phyloP scores from a whole-genome alignment of 2,113 vertebrate species.

The Acrocephalus arundinaceus region DNA sequence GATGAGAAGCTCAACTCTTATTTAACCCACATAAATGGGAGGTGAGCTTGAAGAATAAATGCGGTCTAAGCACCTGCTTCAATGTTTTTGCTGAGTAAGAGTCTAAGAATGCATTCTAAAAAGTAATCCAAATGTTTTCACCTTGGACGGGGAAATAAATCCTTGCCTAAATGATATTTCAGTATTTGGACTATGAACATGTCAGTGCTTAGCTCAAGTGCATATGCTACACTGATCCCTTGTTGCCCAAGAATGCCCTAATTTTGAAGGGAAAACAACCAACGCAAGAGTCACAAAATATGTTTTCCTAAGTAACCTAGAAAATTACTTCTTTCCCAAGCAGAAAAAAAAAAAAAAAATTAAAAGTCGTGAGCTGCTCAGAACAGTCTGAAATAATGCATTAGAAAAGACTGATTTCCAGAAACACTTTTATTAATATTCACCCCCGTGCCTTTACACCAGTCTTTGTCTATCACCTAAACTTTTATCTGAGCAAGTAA shows the following conservation, averaged over 20 bases:
- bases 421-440: not conserved
- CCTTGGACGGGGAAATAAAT: not conserved
- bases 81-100: not conserved
- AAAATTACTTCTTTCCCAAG: constrained; percentile 9
- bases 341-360: not conserved
- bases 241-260: constrained; percentile 16
- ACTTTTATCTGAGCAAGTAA: constrained; percentile 46
- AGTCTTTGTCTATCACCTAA: constrained; percentile 4
- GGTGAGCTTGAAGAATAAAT: not conserved
- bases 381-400: not conserved
- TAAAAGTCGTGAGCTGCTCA: not conserved
- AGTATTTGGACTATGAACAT: not conserved
- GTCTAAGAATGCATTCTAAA: constrained; percentile 7
- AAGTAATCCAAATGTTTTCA: constrained; percentile 11
- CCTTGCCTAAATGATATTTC: constrained; percentile 21
- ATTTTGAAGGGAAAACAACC: constrained; percentile 21
- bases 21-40: not conserved
- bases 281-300: constrained; percentile 9
- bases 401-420: not conserved
- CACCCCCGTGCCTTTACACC: not conserved
- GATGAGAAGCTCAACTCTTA: not conserved
- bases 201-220: not conserved
- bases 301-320: not conserved
- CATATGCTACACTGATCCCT: not conserved
- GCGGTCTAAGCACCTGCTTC: constrained; percentile 13